phyloP scores from a whole-genome alignment of 2,888 invertebrate genomes.

The Kuschelorhynchus macadamiae region DNA sequence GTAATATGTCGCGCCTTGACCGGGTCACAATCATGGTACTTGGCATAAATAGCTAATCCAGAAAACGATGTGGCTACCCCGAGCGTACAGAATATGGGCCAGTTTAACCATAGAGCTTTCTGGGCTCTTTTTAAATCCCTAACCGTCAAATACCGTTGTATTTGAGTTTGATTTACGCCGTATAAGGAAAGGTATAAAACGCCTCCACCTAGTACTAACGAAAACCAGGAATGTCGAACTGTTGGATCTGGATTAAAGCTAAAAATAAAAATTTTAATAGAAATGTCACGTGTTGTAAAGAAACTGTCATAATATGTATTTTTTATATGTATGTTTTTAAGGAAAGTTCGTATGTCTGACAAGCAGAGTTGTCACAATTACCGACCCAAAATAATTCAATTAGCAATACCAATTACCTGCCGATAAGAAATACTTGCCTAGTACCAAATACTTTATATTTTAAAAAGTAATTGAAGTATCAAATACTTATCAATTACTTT shows the following conservation, averaged over 20 bases:
- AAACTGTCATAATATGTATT: no score
- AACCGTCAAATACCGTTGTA: conserved; percentile 81
- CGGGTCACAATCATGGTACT: conserved; percentile 88
- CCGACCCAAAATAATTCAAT: no score
- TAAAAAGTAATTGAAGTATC: no score
- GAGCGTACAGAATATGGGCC: conserved; percentile 82
- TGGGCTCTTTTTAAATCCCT: conserved; percentile 80
- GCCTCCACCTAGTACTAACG: conserved; percentile 84
- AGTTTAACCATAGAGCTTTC: conserved; percentile 82
- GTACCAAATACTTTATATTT: no score
- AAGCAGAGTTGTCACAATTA: no score
- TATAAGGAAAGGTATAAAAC: conserved; percentile 86
- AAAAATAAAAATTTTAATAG: conserved; percentile 1
- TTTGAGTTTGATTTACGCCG: conserved; percentile 90
- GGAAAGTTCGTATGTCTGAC: no score
- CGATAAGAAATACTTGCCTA: no score
- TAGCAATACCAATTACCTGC: no score
- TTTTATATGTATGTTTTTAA: no score
- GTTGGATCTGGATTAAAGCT: conserved; percentile 85
- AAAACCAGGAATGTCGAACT: conserved; percentile 87
- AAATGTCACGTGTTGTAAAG: no score
- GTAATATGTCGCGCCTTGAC: conserved; percentile 74
- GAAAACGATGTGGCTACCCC: conserved; percentile 79
- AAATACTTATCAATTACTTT: no score
- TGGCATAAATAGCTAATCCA: conserved; percentile 89